These are phyloP conservation scores for Zygothrica quintamaculata DNA, from an alignment of 2,888 invertebrate species.

Conservation along the genomic window DNA sequence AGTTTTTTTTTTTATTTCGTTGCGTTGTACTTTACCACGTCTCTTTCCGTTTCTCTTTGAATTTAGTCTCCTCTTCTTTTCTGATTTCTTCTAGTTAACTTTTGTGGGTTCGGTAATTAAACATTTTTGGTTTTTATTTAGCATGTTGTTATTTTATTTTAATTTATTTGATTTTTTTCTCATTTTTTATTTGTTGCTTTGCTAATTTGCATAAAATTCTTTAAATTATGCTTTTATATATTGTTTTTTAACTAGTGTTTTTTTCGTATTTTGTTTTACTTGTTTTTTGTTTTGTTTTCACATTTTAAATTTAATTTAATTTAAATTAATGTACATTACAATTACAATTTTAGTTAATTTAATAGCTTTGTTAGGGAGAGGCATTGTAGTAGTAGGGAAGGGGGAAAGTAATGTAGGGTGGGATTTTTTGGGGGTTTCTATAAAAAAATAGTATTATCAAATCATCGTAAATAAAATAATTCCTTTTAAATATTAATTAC, in stretches of 20 bases:
- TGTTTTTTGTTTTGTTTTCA: conserved; percentile 48
- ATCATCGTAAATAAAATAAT: conserved; percentile 47
- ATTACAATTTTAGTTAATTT: conserved; percentile 50
- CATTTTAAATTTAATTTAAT: conserved; percentile 47
- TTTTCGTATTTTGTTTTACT: conserved; percentile 44
- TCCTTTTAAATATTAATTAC: conserved; percentile 59
- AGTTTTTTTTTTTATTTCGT: conserved; percentile 1
- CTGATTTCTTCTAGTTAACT: conserved; percentile 46
- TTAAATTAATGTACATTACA: conserved; percentile 70
- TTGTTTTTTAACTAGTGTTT: conserved; percentile 14
- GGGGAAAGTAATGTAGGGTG: not conserved
- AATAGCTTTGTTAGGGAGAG: not conserved
- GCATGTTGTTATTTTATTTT: conserved; percentile 29
- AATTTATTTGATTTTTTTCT: conserved; percentile 47
- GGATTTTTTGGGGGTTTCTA: conserved; percentile 7
- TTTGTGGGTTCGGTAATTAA: conserved; percentile 52
- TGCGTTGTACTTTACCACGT: conserved; percentile 59
- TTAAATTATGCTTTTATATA: conserved; percentile 8
- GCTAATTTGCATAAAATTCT: conserved; percentile 49
- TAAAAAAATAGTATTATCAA: conserved; percentile 32
- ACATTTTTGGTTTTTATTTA: conserved; percentile 39
- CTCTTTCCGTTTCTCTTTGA: conserved; percentile 19
- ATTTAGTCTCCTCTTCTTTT: conserved; percentile 4
- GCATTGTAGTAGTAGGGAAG: too few relatives aligned
- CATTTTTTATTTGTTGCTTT: conserved; percentile 25